phyloP scores from a whole-genome alignment of 2,113 vertebrate genomes.

The Ploceus nigricollis region DNA sequence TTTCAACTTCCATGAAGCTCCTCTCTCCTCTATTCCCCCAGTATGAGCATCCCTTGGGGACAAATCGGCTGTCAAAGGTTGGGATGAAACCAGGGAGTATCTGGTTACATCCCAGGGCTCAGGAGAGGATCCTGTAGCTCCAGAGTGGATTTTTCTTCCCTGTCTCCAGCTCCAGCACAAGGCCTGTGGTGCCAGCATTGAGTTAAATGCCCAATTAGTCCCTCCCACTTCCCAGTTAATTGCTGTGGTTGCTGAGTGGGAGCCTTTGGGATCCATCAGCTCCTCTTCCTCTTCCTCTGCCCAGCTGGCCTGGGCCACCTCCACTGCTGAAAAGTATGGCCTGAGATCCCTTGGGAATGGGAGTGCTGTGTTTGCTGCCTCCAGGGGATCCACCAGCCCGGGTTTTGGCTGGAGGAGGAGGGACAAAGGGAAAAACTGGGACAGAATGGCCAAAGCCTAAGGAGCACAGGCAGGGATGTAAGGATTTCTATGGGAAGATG shows the following conservation, averaged over 20 bases:
- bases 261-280: slow-evolving; percentile 6
- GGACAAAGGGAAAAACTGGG: neutral
- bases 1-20: neutral
- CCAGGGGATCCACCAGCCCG: fast-evolving
- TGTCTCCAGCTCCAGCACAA: neutral
- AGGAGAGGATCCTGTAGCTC: neutral
- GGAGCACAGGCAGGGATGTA: neutral
- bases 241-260: neutral
- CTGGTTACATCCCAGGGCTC: neutral
- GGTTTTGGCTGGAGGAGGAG: neutral
- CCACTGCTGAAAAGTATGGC: neutral
- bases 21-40: neutral
- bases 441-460: neutral
- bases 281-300: neutral
- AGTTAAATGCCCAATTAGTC: slow-evolving; percentile 31
- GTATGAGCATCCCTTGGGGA: neutral
- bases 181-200: neutral
- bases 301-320: neutral
- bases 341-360: neutral
- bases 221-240: neutral
- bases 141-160: neutral
- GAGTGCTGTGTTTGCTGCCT: fast-evolving
- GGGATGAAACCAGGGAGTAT: neutral
- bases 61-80: neutral
- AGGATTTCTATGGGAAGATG: neutral